Evolutionary conservation across 2,797 vertebrate species (phyloP), one percentile per base, ranked within the genome.

Genomic region (Orientallactaga sibirica): DNA sequence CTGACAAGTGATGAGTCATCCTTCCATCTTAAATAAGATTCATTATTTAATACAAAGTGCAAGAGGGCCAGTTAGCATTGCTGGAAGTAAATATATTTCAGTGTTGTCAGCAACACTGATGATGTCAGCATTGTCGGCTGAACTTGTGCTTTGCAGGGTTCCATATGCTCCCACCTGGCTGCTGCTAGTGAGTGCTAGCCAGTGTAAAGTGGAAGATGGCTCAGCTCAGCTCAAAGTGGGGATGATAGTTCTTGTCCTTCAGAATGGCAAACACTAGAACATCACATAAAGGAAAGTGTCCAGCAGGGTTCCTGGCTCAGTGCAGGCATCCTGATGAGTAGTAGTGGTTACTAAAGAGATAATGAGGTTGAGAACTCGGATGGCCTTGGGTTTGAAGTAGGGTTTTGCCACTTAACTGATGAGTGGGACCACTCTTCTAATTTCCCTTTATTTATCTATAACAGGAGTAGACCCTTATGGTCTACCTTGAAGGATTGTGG

Each of bases 51-150:
- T 86, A 83, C 0, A 18, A 88, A 55, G 66, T 73, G 70, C 81
- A 93, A 81, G 9, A 15, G 0, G 81, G 68, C 77, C 68, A 96
- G 11, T 68, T 89, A 90, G 94, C 93, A 79, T 85, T 27, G 25
- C 27, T 96, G 93, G 83, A 93, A 96, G 81, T 96, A 94, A 95
- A 84, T 84, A 86, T n/a, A 94, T 95, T 77, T 10, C 82, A 92
- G 68, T 81, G 75, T 16, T 91, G 93, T 93, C 33, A 27, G 29
- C 7, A 22, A 18, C 62, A 58, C 2, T 58, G 55, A 58, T 14
- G 55, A 62, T 86, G 89, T 94, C 74, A 94, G 41, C 79, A 27
- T 64, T 24, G 61, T 48, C 58, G 85, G 55, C 92, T 90, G 93
- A 87, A 74, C 41, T 88, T 91, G 20, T 93, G 70, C 71, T 93